Conservation (phyloP, 2,888 invertebrate species). For the Calameuta pallipes region DNA sequence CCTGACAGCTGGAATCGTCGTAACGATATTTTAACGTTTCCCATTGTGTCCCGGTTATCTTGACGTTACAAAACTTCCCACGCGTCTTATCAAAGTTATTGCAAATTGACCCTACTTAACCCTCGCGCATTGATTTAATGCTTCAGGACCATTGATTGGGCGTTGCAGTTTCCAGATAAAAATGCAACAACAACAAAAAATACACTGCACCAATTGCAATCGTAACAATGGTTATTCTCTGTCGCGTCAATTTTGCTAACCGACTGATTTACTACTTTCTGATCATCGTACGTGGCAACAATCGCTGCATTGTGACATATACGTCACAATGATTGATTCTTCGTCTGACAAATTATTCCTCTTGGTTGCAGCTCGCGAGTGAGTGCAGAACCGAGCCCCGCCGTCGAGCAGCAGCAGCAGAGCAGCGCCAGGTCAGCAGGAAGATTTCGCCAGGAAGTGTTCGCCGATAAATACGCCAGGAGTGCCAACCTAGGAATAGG, state of each 20-base stretch:
- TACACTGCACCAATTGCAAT: neutral
- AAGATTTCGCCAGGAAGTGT: constrained; percentile 48
- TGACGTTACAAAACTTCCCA: constrained; percentile 28
- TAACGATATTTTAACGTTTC: too few relatives aligned
- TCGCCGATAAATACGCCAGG: constrained; percentile 24
- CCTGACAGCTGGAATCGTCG: too few relatives aligned
- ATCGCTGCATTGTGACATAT: neutral
- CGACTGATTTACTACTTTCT: neutral
- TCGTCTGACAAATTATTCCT: neutral
- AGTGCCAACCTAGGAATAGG: constrained; percentile 34
- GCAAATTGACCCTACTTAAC: constrained; percentile 52
- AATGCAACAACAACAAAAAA: constrained; percentile 9
- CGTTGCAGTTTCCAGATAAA: constrained; percentile 25
- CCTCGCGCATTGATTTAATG: constrained; percentile 26
- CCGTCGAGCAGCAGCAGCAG: constrained; percentile 60
- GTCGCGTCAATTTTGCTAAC: neutral
- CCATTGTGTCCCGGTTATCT: neutral
- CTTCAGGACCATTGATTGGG: constrained; percentile 28
- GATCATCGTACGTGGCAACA: neutral
- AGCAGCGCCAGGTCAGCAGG: constrained; percentile 64
- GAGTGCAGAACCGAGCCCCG: constrained; percentile 63
- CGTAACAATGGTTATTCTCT: neutral
- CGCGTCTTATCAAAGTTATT: constrained; percentile 43
- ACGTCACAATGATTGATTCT: neutral
- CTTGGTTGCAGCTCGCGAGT: constrained; percentile 58